Evolutionary conservation across 2,113 vertebrate genomes (phyloP).

Genomic region (Hemibagrus wyckioides): DNA sequence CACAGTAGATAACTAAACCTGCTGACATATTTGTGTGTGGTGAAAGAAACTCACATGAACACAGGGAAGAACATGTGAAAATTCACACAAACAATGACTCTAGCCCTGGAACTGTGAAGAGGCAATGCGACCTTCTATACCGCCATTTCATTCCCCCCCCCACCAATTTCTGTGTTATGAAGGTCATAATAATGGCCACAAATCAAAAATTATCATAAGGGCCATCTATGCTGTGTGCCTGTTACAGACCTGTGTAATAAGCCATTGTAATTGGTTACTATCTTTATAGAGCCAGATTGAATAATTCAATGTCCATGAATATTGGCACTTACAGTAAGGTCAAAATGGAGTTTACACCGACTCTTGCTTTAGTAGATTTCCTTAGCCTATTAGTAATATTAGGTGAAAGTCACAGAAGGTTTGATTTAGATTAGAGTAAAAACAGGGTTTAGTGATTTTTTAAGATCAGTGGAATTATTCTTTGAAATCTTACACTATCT

Average conservation of each 20-base stretch:
- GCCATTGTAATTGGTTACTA: slow-evolving; percentile 61
- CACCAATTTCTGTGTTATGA: slow-evolving; percentile 40
- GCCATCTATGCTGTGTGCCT: slow-evolving; percentile 18
- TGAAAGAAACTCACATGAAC: background rate
- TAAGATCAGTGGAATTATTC: slow-evolving; percentile 51
- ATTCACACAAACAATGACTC: background rate
- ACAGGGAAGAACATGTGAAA: background rate
- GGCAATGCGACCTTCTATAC: background rate
- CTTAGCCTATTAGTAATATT: slow-evolving; percentile 28
- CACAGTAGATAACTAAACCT: background rate
- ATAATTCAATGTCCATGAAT: slow-evolving; percentile 71
- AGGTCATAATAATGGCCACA: slow-evolving; percentile 36
- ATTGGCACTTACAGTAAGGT: slow-evolving; percentile 67
- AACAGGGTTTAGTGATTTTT: slow-evolving; percentile 7
- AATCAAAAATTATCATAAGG: slow-evolving; percentile 43
- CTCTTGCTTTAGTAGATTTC: slow-evolving; percentile 15
- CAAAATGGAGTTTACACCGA: slow-evolving; percentile 39
- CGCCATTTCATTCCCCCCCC: background rate
- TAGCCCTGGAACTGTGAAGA: no score
- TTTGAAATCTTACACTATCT: slow-evolving; percentile 43
- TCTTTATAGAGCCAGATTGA: slow-evolving; percentile 52
- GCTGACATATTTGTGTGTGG: background rate
- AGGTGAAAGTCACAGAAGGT: background rate
- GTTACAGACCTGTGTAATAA: slow-evolving; percentile 47
- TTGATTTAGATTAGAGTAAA: slow-evolving; percentile 27